Percentiles rank a stretch among this genome's conserved stretches.
phyloP scores from a whole-genome alignment of 2,888 invertebrate species.

The Diachrysia chrysitis region DNA sequence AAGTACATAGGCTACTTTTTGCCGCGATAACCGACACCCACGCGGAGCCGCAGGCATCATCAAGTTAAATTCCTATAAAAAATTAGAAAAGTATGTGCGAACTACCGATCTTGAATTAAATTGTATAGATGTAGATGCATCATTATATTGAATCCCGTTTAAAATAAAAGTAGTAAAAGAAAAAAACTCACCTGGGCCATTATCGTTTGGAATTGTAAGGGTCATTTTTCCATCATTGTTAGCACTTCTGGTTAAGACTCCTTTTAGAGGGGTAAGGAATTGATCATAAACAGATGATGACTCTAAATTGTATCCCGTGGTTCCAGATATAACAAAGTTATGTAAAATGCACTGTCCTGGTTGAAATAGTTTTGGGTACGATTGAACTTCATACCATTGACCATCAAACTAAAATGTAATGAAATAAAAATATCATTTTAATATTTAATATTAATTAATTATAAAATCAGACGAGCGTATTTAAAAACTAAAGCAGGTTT shows the following conservation, averaged over 20 bases:
- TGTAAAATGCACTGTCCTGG: slow-evolving; percentile 75
- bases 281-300: slow-evolving; percentile 69
- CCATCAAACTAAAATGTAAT: slow-evolving; percentile 71
- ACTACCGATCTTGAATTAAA: too few species aligned
- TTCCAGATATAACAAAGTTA: slow-evolving; percentile 57
- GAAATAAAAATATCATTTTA: slow-evolving; percentile 21
- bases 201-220: slow-evolving; percentile 58
- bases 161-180: too few species aligned
- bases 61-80: too few species aligned
- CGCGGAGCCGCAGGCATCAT: too few species aligned
- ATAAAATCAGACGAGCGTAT: too few species aligned
- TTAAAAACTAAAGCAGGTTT: too few species aligned
- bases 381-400: slow-evolving; percentile 74
- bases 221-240: slow-evolving; percentile 69
- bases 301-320: slow-evolving; percentile 60
- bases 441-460: too few species aligned
- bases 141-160: too few species aligned
- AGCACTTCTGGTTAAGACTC: slow-evolving; percentile 60
- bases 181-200: slow-evolving; percentile 60
- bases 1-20: too few species aligned
- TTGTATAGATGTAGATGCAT: too few species aligned
- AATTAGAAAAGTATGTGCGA: too few species aligned
- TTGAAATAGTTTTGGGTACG: slow-evolving; percentile 73
- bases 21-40: too few species aligned
- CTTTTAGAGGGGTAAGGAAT: slow-evolving; percentile 53